Conservation (phyloP, 2,888 invertebrate species). For the Pemphredon lugubris region DNA sequence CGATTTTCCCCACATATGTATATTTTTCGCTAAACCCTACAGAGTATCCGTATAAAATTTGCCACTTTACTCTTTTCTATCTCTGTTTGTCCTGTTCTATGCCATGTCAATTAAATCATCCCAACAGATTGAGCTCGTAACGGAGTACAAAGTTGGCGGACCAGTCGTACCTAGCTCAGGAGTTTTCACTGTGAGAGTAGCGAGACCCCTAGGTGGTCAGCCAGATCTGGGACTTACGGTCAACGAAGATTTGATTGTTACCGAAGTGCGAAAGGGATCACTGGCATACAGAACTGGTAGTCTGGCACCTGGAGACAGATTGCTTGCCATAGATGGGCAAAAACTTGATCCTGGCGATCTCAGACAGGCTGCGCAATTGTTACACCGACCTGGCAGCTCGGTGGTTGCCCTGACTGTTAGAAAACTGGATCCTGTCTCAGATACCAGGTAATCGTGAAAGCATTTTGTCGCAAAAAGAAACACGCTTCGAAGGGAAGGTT, state of each 20-base stretch:
- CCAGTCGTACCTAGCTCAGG: slow-evolving; percentile 95
- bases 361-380: slow-evolving; percentile 78
- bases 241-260: slow-evolving; percentile 91
- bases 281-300: slow-evolving; percentile 95
- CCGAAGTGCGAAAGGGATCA: slow-evolving; percentile 94
- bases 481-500: too few relatives aligned
- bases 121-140: slow-evolving; percentile 88
- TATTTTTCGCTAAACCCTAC: too few relatives aligned
- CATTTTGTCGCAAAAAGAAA: neutral
- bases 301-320: slow-evolving; percentile 91
- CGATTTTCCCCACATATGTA: too few relatives aligned
- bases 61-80: too few relatives aligned
- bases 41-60: too few relatives aligned
- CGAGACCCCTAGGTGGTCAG: slow-evolving; percentile 85
- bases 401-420: slow-evolving; percentile 77
- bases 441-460: slow-evolving; percentile 67
- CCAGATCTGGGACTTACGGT: slow-evolving; percentile 95
- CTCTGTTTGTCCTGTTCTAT: too few relatives aligned
- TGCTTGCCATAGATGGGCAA: slow-evolving; percentile 93
- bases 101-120: too few relatives aligned
- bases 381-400: slow-evolving; percentile 78
- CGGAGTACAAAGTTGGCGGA: slow-evolving; percentile 95
- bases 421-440: slow-evolving; percentile 74
- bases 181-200: slow-evolving; percentile 94
- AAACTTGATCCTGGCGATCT: slow-evolving; percentile 81